phyloP scores from a whole-genome alignment of 1,140 invertebrate genomes.

The Sinonovacula constricta region DNA sequence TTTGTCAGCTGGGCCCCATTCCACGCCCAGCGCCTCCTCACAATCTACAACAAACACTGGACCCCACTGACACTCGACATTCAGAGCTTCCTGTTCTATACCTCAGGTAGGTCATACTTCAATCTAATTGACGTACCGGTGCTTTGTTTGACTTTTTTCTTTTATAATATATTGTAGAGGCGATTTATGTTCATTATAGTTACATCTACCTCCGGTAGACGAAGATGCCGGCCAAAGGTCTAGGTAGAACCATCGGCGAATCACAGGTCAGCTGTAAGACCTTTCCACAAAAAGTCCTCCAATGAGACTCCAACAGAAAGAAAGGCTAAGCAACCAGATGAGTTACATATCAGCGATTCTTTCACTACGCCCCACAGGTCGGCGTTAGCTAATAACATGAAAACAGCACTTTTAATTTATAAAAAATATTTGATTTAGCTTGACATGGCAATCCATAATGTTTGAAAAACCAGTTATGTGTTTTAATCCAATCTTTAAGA shows the following conservation, averaged over 20 bases:
- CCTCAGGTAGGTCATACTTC: slow-evolving; percentile 67
- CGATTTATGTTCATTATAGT: background rate
- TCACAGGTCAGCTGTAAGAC: background rate
- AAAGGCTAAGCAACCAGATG: no score
- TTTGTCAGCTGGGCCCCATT: slow-evolving; percentile 97
- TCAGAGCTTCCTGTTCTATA: slow-evolving; percentile 70
- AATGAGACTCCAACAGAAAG: no score
- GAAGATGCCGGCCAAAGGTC: background rate
- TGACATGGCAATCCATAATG: no score
- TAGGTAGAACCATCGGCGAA: background rate
- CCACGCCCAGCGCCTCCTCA: slow-evolving; percentile 90
- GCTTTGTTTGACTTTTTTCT: background rate
- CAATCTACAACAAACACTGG: slow-evolving; percentile 83
- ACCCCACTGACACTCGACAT: slow-evolving; percentile 60
- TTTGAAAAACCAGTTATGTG: no score
- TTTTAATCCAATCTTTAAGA: no score
- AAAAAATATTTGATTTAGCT: no score
- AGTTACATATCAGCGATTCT: no score
- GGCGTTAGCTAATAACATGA: no score
- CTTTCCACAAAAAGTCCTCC: background rate
- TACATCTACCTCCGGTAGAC: background rate
- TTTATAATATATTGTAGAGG: background rate
- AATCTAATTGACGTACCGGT: background rate
- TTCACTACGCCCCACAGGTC: no score
- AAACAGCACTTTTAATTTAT: no score